Base-by-base conservation (phyloP, 1,140 invertebrate species). In the Archivesica marissinica region DNA sequence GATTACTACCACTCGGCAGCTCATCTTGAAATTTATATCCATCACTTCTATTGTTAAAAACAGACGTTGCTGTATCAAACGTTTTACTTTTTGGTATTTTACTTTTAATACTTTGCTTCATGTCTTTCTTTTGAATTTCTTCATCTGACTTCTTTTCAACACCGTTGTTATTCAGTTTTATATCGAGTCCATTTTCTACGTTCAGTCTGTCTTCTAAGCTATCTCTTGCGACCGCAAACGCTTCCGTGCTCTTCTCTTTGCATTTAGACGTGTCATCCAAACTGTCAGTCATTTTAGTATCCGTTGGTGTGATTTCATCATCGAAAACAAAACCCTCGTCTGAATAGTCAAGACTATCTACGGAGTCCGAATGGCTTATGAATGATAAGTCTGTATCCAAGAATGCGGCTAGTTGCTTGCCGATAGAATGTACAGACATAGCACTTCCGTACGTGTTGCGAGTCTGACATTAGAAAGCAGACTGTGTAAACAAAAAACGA, bases 61-160 rank as follows among this genome's bases (percentile, higher is more conserved):
- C 68, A 2, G 80, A 83, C 30, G 47, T 52, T 0, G 28, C 11
- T 20, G 70, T 50, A 38, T 83, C 80, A 54, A 74, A 83, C 2
- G 80, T 83, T 75, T 75, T 83, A 50, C 80, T 83, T 83, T 83
- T 83, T 11, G 80, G 70, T 41, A 83, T 74, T 64, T 61, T 74
- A 35, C 70, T 83, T 61, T 59, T 83, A n/a, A n/a, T n/a, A 23
- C 33, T 59, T 78, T 78, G 35, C 50, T 59, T 35, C 52, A 28
- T n/a, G 66, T 54, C 41, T 66, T 23, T 33, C 35, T 70, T 39
- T 39, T 33, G 41, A n/a, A 59, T 35, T 17, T 81, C 0, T 7
- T 50, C 47, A 7, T 81, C 39, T 30, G 44, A 4, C 23, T 68
- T 39, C 28, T 50, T 54, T 6, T 52, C 41, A 38, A 33, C 23